These are phyloP conservation scores for Rhinophrynus dorsalis DNA, from an alignment of 2,797 vertebrate genomes.

Conservation along the genomic window DNA sequence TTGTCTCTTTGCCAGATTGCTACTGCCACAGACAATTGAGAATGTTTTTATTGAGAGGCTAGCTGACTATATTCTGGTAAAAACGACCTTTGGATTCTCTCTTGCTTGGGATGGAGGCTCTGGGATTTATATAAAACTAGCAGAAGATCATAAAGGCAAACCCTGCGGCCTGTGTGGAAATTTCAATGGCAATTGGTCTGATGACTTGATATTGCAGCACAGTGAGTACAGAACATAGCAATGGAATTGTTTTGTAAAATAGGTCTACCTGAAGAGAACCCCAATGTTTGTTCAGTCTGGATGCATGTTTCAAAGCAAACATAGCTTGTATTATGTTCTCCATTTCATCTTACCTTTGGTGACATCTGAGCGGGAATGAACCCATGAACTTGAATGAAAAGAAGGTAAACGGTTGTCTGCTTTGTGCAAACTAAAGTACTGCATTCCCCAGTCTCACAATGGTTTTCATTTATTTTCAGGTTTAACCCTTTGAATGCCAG, in stretches of 20 bases:
- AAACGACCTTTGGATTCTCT: slow-evolving; percentile 95
- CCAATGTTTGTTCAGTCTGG: not conserved
- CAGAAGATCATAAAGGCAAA: slow-evolving; percentile 86
- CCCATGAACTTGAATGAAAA: not conserved
- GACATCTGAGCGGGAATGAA: not conserved
- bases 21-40: slow-evolving; percentile 86
- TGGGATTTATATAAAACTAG: slow-evolving; percentile 93
- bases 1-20: slow-evolving; percentile 77
- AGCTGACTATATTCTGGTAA: slow-evolving; percentile 95
- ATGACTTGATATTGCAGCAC: slow-evolving; percentile 85
- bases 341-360: slow-evolving; percentile 18
- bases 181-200: slow-evolving; percentile 87
- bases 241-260: slow-evolving; percentile 6
- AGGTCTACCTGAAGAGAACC: not conserved
- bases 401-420: slow-evolving; percentile 2
- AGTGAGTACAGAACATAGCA: slow-evolving; percentile 71
- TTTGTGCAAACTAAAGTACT: not conserved
- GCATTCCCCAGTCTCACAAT: slow-evolving; percentile 1
- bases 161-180: slow-evolving; percentile 94
- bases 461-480: not conserved
- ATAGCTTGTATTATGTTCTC: slow-evolving; percentile 10
- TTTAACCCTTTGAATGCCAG: too few relatives aligned
- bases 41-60: slow-evolving; percentile 90
- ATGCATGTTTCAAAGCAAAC: not conserved
- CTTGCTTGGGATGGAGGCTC: slow-evolving; percentile 96